Base-by-base conservation (phyloP, 1,140 invertebrate genomes). In the Magallana gigas region DNA sequence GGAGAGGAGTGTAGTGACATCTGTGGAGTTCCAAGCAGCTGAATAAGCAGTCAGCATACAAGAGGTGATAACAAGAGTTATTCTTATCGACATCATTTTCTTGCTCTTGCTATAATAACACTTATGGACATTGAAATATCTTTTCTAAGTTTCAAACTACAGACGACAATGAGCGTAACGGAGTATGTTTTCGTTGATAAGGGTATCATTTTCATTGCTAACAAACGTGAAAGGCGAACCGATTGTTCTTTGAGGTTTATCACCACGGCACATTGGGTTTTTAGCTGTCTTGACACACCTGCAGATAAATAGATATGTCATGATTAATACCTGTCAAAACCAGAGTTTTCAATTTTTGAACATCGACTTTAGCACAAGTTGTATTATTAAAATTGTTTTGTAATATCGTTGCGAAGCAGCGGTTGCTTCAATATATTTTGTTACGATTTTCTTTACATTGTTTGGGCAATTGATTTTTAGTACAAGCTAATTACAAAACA, bases 1-100 rank as follows among this genome's bases (percentile, higher is more conserved):
- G n/a, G 81, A 7, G 36, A 83, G 18, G 14, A 83, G 18, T 11
- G 48, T 83, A 14, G n/a, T 83, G 8, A 83, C 81, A 57, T 83
- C 81, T 8, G 48, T n/a, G 57, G 36, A 12, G n/a, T 9, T 57
- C 81, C 57, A 58, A 2, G 81, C 48, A 8, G 11, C 57, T 83
- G n/a, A 58, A 57, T n/a, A 57, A 12, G 57, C 8, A 57, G 81
- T n/a, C 14, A 83, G 2, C 81, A 83, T 18, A 8, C 48, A n/a
- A 83, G 71, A 80, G 23, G 57, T 12, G 57, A 57, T 57, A 48
- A 83, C 57, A 57, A 83, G 16, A 83, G 36, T 9, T 14, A n/a
- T 80, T 80, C 18, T 23, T 62, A 16, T 62, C 23, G 36, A 76
- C 18, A 36, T 29, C 23, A 29, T 76, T 29, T 76, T 29, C 1